Percentiles rank a stretch among this genome's conserved stretches.
Evolutionary conservation across 1,140 invertebrate genomes (phyloP).

Genomic region (Cataglyphis hispanica): DNA sequence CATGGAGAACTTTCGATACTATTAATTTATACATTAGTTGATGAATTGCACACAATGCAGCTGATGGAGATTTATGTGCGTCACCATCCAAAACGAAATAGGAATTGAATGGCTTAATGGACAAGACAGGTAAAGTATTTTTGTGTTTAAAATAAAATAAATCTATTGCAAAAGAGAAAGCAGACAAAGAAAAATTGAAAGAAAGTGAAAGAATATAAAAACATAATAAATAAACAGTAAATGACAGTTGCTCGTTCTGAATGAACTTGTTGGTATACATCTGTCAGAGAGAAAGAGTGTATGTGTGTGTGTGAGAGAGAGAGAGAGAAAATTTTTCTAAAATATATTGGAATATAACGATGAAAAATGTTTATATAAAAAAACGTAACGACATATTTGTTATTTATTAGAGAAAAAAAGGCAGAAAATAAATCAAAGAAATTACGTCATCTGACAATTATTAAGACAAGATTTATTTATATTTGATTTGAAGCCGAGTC

Average conservation of each 20-base stretch:
- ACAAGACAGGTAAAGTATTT: not conserved
- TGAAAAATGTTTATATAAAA: too few species aligned
- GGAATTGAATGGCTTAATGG: slow-evolving; percentile 12
- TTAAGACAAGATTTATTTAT: not conserved
- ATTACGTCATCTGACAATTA: not conserved
- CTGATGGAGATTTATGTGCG: slow-evolving; percentile 65
- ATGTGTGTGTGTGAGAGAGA: too few species aligned
- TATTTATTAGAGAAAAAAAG: not conserved
- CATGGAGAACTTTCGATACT: slow-evolving; percentile 27
- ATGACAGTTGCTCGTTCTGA: too few species aligned
- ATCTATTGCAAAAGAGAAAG: not conserved
- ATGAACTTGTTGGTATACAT: too few species aligned
- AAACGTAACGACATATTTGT: not conserved
- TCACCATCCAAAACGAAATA: slow-evolving; percentile 8
- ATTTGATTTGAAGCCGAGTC: not conserved
- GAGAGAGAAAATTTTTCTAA: too few species aligned
- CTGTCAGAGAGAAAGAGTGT: too few species aligned
- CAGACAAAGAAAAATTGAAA: not conserved
- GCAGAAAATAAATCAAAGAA: not conserved
- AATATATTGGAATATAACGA: too few species aligned
- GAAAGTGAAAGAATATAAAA: not conserved
- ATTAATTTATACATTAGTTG: slow-evolving; percentile 16
- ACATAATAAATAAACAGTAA: too few species aligned
- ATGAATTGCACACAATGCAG: slow-evolving; percentile 39
- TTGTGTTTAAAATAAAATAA: not conserved